Evolutionary conservation across 2,797 vertebrate species (phyloP).

Genomic region (Anguilla anguilla): DNA sequence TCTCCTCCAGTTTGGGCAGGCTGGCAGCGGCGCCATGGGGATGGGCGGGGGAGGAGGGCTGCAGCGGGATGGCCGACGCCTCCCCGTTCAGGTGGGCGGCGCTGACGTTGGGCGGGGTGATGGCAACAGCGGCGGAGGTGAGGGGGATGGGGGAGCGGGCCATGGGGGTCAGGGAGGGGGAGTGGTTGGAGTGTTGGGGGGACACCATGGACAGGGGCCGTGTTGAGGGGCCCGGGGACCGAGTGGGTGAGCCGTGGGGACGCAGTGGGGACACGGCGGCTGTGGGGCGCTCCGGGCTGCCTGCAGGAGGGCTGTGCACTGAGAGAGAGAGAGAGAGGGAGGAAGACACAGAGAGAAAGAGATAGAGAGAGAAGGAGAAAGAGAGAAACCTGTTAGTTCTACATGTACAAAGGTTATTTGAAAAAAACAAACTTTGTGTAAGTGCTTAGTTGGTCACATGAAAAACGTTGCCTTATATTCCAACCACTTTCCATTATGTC

Average conservation of each 20-base stretch:
- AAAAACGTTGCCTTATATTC: background rate
- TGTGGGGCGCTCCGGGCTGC: constrained; percentile 82
- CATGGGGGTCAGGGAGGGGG: constrained; percentile 66
- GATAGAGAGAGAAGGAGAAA: background rate
- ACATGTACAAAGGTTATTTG: background rate
- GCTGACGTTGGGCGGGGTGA: constrained; percentile 88
- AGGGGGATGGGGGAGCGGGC: constrained; percentile 81
- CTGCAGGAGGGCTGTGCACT: constrained; percentile 78
- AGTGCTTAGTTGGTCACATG: background rate
- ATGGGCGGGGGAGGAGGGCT: constrained; percentile 65
- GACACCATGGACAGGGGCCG: constrained; percentile 82
- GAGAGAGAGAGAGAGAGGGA: background rate
- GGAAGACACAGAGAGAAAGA: background rate
- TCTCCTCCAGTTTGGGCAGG: constrained; percentile 74
- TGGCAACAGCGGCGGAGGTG: constrained; percentile 83
- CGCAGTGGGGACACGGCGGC: constrained; percentile 84
- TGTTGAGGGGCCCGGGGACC: constrained; percentile 77
- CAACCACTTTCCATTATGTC: no score
- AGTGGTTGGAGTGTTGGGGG: constrained; percentile 83
- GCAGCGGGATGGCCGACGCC: constrained; percentile 57
- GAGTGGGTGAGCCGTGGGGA: constrained; percentile 84
- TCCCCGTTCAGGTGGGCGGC: constrained; percentile 83
- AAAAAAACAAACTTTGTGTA: background rate
- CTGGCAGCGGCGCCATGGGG: constrained; percentile 60
- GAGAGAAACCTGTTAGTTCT: background rate